Percentiles rank a stretch among this genome's conserved stretches.
phyloP scores from a whole-genome alignment of 2,797 vertebrate species.

The Monodelphis domestica region DNA sequence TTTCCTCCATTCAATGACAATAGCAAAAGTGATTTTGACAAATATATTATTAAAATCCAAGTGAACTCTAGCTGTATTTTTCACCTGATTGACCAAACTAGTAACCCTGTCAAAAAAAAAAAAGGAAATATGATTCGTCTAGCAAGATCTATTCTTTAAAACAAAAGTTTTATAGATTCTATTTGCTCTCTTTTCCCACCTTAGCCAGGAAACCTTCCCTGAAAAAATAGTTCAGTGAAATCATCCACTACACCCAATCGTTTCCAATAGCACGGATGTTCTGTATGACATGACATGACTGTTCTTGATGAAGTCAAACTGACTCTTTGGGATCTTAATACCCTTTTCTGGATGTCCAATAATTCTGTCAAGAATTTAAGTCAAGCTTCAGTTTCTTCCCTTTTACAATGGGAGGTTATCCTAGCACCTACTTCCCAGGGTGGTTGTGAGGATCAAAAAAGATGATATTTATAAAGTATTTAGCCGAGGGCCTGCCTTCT shows the following conservation, averaged over 20 bases:
- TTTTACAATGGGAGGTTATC: neutral
- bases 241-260: neutral
- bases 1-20: neutral
- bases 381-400: neutral
- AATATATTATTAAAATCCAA: neutral
- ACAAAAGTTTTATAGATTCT: neutral
- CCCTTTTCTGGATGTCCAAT: neutral
- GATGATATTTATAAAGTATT: neutral
- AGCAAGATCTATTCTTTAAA: neutral
- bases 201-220: neutral
- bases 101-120: neutral
- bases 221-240: neutral
- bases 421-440: neutral
- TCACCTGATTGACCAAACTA: neutral
- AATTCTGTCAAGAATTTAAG: neutral
- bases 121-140: neutral
- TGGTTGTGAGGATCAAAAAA: neutral
- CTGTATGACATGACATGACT: neutral
- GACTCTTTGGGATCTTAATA: neutral
- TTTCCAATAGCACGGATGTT: neutral
- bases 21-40: neutral
- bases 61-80: neutral
- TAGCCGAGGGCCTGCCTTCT: neutral
- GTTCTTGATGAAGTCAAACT: neutral
- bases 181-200: neutral